Base-by-base conservation (phyloP, 1,140 invertebrate species). In the Oryzaephilus surinamensis region DNA sequence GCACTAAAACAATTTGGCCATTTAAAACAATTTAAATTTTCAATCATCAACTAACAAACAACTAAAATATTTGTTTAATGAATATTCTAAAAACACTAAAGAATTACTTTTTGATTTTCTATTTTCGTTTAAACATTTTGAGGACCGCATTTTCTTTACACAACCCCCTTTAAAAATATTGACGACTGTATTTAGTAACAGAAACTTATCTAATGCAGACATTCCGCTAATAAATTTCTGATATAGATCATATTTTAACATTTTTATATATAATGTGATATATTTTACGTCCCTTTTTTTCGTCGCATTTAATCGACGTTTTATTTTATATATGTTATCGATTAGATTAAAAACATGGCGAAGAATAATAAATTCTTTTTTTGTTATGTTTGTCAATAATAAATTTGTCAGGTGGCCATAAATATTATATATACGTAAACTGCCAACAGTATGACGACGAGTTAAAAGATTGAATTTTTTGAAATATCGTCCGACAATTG, bases 381-480 rank as follows among this genome's bases (percentile, higher is more conserved):
- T n/a, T n/a, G n/a, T n/a, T 8, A 24, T 42, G 46, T 49, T 49
- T 49, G 43, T 46, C 46, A 43, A 49, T 43, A 40, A 45, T 49
- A 42, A 49, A 46, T 49, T 45, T 41, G 46, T 49, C 46, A 49
- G 38, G 41, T 43, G n/a, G 41, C 31, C 48, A 37, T 47, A 47
- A 50, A 50, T 47, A 38, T 38, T 32, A 17, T 11, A 24, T 24
- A 37, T 35, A 45, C 36, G 36, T 44, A 43, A n/a, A n/a, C n/a
- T n/a, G n/a, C n/a, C n/a, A n/a, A 46, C 48, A 33, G 41, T 41
- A 33, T 38, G 32, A 41, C 47, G 48, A 50, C 47, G 48, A 50
- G 48, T 50, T 50, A 47, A 50, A 50, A 50, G 48, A 50, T 50
- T 50, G 48, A 44, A 50, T 50, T 47, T n/a, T 50, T 47, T 50